Evolutionary conservation across 2,113 vertebrate species (phyloP).

Genomic region (Nibea albiflora): DNA sequence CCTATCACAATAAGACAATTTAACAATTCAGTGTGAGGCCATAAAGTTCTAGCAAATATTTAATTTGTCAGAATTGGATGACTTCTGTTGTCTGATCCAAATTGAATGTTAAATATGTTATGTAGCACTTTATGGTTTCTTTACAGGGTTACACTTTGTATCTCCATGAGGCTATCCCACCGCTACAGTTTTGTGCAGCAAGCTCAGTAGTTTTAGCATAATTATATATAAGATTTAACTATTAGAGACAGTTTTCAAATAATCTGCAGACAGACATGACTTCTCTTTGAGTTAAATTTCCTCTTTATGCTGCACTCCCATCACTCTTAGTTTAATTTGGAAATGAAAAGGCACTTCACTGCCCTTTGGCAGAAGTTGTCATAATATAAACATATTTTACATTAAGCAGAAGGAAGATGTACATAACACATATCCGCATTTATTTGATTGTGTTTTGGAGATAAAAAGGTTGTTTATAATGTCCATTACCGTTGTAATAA

Average conservation of each 20-base stretch:
- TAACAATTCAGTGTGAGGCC: not conserved
- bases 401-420: constrained; percentile 14
- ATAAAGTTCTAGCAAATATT: constrained; percentile 12
- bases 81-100: not conserved
- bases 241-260: not conserved
- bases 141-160: not conserved
- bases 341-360: constrained; percentile 4
- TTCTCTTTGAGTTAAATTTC: not conserved
- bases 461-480: constrained; percentile 22
- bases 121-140: constrained; percentile 8
- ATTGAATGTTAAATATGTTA: not conserved
- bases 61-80: not conserved
- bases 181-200: not conserved
- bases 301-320: not conserved
- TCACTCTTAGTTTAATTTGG: constrained; percentile 1
- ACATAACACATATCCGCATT: constrained; percentile 28
- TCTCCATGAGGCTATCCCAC: not conserved
- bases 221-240: not conserved
- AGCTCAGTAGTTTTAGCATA: not conserved
- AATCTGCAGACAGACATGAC: not conserved
- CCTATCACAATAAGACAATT: not conserved
- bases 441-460: constrained; percentile 41
- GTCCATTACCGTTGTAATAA: constrained; percentile 54
- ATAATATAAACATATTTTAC: not conserved
- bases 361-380: not conserved